Conservation (phyloP, 1,140 invertebrate genomes). For the Euura lappo region DNA sequence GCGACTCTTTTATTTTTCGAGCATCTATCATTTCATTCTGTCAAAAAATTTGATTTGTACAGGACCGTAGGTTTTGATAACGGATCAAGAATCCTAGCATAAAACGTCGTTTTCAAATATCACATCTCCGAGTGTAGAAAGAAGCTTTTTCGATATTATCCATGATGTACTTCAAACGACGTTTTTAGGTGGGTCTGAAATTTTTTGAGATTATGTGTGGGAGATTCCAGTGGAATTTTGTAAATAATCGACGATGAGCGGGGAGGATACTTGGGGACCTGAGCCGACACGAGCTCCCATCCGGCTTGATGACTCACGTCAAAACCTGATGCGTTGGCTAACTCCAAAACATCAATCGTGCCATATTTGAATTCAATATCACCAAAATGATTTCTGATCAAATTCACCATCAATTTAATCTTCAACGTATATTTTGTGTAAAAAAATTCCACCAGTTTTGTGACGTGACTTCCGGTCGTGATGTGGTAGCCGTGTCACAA, state of each 20-base stretch:
- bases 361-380: no score
- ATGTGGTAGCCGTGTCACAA: slow-evolving; percentile 34
- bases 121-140: no score
- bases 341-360: no score
- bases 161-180: background rate
- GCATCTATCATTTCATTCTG: slow-evolving; percentile 1
- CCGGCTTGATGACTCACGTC: slow-evolving; percentile 15
- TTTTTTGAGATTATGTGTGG: slow-evolving; percentile 16
- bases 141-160: no score
- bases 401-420: no score
- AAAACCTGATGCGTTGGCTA: background rate
- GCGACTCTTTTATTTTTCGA: background rate
- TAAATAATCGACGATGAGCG: slow-evolving; percentile 35
- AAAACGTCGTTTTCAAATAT: slow-evolving; percentile 7
- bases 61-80: slow-evolving; percentile 1
- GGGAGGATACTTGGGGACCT: slow-evolving; percentile 42
- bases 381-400: no score
- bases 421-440: no score
- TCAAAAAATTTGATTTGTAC: background rate
- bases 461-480: slow-evolving; percentile 12
- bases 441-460: background rate
- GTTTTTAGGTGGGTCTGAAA: slow-evolving; percentile 3
- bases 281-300: slow-evolving; percentile 33
- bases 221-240: slow-evolving; percentile 33
- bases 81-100: background rate